Conservation (phyloP, 2,113 vertebrate genomes). For the Ptilorrhoa leucosticta region DNA sequence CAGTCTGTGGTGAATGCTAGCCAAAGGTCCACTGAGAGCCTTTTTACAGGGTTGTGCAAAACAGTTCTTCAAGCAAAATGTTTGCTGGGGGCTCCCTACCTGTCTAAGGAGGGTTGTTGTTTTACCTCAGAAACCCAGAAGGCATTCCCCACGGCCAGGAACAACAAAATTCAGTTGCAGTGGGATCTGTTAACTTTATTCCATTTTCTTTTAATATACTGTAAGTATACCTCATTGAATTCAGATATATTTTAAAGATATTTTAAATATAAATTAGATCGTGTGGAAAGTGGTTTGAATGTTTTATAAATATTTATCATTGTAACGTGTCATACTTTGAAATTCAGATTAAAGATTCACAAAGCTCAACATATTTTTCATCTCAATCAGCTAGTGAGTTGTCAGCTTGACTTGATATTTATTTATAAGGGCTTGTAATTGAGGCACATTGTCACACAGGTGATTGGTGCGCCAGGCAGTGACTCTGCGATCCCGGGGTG, state of each 20-base stretch:
- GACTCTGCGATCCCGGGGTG: rapidly evolving
- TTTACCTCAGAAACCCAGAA: background rate
- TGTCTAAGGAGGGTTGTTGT: background rate
- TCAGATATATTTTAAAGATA: background rate
- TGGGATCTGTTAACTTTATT: background rate
- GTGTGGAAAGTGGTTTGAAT: background rate
- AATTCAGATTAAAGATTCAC: constrained; percentile 24
- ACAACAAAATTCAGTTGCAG: background rate
- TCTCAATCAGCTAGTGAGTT: background rate
- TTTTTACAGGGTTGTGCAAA: background rate
- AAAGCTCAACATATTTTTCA: background rate
- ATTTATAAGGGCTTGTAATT: background rate
- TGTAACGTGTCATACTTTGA: background rate
- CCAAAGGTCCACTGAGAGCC: background rate
- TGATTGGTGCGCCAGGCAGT: background rate
- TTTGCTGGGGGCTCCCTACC: background rate
- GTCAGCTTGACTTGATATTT: background rate
- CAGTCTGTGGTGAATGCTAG: background rate
- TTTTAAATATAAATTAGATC: background rate
- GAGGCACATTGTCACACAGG: background rate
- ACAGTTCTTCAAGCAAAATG: background rate
- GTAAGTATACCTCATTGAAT: background rate
- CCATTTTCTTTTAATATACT: background rate
- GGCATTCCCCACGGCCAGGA: background rate
- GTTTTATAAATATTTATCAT: constrained; percentile 25